Evolutionary conservation across 2,113 vertebrate species (phyloP), one percentile per base, ranked within the genome.

Genomic region (Nematolebias whitei): DNA sequence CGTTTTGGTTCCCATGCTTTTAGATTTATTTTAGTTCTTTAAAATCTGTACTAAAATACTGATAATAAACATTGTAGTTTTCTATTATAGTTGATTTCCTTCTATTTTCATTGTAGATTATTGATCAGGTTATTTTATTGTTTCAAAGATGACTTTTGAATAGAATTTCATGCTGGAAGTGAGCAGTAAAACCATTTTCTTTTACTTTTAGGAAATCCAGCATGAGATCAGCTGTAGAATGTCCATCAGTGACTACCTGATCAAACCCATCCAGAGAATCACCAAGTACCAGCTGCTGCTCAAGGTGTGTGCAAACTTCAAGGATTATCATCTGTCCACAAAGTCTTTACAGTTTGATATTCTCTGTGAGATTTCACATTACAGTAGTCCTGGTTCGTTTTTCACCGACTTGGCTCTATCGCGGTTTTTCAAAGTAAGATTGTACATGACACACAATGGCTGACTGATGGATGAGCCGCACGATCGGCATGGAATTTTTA

Each of bases 251-350:
- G 98, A 99, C 83, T 98, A 97, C 79, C 92, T 99, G 41, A 99
- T 99, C 85, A 99, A 99, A 90, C 98, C 98, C 35, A 95, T 99
- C 84, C 98, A 99, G 89, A 95, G 97, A 87, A 99, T 99, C 91
- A 99, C 97, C 59, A 99, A 98, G 48, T 99, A 99, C 75, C 98
- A 99, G 78, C 91, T 99, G 71, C 93, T 99, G 69, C 93, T 99
- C 47, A 99, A 99, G 96, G 97, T 98, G 35, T 7, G 73, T 69
- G 4, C 14, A 3, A 13, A 60, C 22, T 18, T 44, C 12, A 39
- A 15, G 15, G 13, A 15, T 41, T 15, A 3, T 41, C 40, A 3
- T 39, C 26, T 29, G 26, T 29, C 7, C 7, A 29, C 3, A 29
- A 7, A 35, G 32, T 5, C 32, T 10, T 8, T 5, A 2, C 32